Base-by-base conservation (phyloP, 2,113 vertebrate species). In the Ptychochromis oligacanthus region DNA sequence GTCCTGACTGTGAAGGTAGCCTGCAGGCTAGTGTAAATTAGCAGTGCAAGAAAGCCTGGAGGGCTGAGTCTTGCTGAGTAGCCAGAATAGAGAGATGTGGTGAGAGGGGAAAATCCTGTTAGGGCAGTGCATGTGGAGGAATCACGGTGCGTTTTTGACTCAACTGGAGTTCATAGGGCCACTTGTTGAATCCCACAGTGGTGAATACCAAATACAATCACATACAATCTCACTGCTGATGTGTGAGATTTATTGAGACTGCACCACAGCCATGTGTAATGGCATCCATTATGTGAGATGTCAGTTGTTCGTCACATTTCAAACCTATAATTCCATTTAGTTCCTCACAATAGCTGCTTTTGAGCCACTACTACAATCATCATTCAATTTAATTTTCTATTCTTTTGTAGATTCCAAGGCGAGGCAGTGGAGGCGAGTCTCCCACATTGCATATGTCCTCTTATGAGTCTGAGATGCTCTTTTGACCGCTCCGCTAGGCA, bases 21-120 rank as follows among this genome's bases (percentile, higher is more conserved):
- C 95, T 95, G 92, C 90, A 87, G 94, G 94, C 94, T 93, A 91
- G 94, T 93, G 93, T 95, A 96, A 95, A 95, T 96, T 94, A 94
- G 95, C 94, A 81, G 94, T 83, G 87, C 70, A 81, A 96, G 95
- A 95, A 96, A 93, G 92, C 93, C 92, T 87, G 90, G 89, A 94
- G 91, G 94, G 92, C 88, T 77, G 90, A 91, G 82, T 93, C 96
- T 96, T 96, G 95, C 95, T 96, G 94, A 91, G 93, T 82, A 40
- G 81, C 74, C 82, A 93, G 92, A 93, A 94, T 87, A 87, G 90
- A 89, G 88, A 72, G 91, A 91, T 88, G 84, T 56, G 75, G 89
- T 61, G 88, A 55, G 92, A 88, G 89, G 88, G 85, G 91, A 77
- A 89, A 91, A 91, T 93, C 92, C 92, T 87, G 90, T 94, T 92